Evolutionary conservation across 1,140 invertebrate species (phyloP), one percentile per base, ranked within the genome.

Genomic region (Pantala flavescens): DNA sequence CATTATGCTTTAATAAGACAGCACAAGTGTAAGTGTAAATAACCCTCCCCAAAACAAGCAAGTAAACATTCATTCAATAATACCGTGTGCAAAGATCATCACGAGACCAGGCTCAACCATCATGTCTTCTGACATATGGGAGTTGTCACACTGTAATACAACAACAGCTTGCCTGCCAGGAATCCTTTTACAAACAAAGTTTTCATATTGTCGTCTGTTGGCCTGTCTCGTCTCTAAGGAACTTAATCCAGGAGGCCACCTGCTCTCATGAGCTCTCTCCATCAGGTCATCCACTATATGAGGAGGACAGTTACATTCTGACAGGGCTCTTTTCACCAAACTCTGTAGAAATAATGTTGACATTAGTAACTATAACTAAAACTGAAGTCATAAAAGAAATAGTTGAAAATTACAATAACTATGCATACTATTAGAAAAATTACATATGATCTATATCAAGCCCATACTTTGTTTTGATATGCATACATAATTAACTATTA

Each of bases 11-110:
- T 36, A 36, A 36, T 5, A 36, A 36, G 28, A 36, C 2, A 36
- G 49, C 49, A 63, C 49, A 63, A 21, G 12, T 16, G 49, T 1
- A 63, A 63, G 49, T 63, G 49, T 19, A 63, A 63, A 63, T 21
- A 3, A 63, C 49, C 49, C 49, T 21, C n/a, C 12, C n/a, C 49
- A 63, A 63, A 63, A 63, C n/a, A 63, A 63, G 49, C 49, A 63
- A 63, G 5, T 7, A 63, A 21, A 21, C 49, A 63, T 63, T 63
- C 49, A 63, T 21, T 63, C 49, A 63, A 72, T 24, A 24, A 98
- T 95, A 75, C 96, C 96, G 84, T 98, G 96, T 74, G 96, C 96
- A 86, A 98, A 98, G 79, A 98, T 98, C 95, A 98, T 97, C 19
- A 98, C 94, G 77, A 98, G 86, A n/a, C 96, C 96, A 5, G 96